A percentile compares a stretch with the other conserved stretches of the same genome.
phyloP scores from a whole-genome alignment of 2,888 invertebrate species.

The Acrobasis repandana region DNA sequence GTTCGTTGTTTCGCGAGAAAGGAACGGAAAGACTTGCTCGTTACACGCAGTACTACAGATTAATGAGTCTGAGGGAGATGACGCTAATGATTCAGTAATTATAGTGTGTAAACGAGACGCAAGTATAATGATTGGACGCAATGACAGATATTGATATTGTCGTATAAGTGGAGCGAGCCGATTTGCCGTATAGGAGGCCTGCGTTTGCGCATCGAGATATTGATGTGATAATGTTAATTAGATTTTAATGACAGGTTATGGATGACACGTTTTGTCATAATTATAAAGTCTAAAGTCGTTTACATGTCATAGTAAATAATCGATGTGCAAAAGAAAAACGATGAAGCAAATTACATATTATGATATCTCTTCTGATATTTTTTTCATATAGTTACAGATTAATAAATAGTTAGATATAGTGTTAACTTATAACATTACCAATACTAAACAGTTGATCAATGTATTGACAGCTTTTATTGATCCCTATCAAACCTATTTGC shows the following conservation, averaged over 20 bases:
- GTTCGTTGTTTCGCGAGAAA: slow-evolving; percentile 59
- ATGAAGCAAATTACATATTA: no score
- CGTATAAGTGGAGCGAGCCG: slow-evolving; percentile 60
- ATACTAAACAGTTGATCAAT: no score
- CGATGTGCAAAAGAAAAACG: background rate
- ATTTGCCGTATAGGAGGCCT: slow-evolving; percentile 53
- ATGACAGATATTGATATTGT: slow-evolving; percentile 80
- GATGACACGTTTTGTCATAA: slow-evolving; percentile 27
- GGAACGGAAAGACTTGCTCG: slow-evolving; percentile 66
- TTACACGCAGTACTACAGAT: slow-evolving; percentile 59
- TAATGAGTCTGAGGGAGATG: slow-evolving; percentile 79
- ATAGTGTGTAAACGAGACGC: slow-evolving; percentile 76
- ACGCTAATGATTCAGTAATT: slow-evolving; percentile 70
- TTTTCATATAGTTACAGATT: no score
- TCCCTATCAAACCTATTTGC: no score
- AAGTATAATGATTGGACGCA: slow-evolving; percentile 72
- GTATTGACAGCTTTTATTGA: no score
- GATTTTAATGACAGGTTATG: slow-evolving; percentile 63
- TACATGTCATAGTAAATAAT: slow-evolving; percentile 2
- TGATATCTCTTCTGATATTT: no score
- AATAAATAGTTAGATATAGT: no score
- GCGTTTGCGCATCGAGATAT: slow-evolving; percentile 53
- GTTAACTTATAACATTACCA: no score
- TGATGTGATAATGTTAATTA: slow-evolving; percentile 64
- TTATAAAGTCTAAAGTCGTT: slow-evolving; percentile 3